Evolutionary conservation across 2,888 invertebrate species (phyloP).

Genomic region (Quadriops clusia): DNA sequence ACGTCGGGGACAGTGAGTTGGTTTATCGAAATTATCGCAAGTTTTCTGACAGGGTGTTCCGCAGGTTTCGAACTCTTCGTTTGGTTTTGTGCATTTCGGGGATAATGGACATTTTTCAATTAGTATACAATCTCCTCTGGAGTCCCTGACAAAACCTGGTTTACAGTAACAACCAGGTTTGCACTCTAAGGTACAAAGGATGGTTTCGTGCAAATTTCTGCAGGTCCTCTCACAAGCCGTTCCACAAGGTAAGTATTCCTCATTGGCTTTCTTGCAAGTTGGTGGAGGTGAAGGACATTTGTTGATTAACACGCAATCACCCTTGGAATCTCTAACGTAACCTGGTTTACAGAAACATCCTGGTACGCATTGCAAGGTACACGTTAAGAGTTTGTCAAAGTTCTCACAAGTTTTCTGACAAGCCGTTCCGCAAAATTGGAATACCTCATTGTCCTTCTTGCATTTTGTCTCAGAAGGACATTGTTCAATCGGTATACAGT

Average conservation of each 20-base stretch:
- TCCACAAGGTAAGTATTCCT: constrained; percentile 12
- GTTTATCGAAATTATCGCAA: too few species aligned
- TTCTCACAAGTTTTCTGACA: constrained; percentile 4
- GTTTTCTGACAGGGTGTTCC: too few species aligned
- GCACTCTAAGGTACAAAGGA: constrained; percentile 12
- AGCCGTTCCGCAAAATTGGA: constrained; percentile 1
- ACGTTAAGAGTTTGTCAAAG: background rate
- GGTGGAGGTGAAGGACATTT: too few species aligned
- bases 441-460: background rate
- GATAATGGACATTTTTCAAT: too few species aligned
- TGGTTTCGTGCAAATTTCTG: constrained; percentile 7
- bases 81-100: too few species aligned
- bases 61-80: too few species aligned
- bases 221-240: constrained; percentile 11
- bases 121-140: too few species aligned
- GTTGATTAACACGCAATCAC: constrained; percentile 1
- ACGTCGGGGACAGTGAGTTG: too few species aligned
- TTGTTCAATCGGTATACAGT: background rate
- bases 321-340: constrained; percentile 5
- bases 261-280: too few species aligned
- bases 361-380: background rate
- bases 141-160: constrained; percentile 25
- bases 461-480: constrained; percentile 1
- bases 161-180: constrained; percentile 24
- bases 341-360: constrained; percentile 5